Base-by-base conservation (phyloP, 2,888 invertebrate genomes). In the Rotaria sp. region DNA sequence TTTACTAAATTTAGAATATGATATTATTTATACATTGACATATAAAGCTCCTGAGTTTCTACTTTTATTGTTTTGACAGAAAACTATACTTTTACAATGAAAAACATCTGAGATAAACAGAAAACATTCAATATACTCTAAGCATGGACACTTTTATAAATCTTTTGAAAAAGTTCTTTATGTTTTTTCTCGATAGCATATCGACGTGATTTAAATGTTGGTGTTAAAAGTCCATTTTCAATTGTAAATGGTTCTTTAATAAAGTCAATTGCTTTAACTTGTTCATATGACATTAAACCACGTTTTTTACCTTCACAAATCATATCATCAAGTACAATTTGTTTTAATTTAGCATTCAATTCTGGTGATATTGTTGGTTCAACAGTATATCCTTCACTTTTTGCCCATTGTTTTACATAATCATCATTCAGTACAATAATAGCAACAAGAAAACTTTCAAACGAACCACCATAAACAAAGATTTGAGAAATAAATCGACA, bases 201-300 rank as follows among this genome's bases (percentile, higher is more conserved):
- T 24, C 86, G 52, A 48, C 85, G 85, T n/a, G 85, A 75, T 85
- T 86, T 86, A 48, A 86, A 85, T 45, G 86, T 86, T 8, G 86
- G 86, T 26, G 86, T 86, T 30, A 80, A 35, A 24, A 86, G 55
- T 35, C 86, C 86, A 80, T 86, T 85, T 75, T 86, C 86, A 30
- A 86, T 48, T 24, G 84, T 84, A 52, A 86, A 80, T 26, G 85
- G 38, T 38, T 85, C 85, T 85, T 85, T 74, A 41, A 85, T 48
- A 13, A 86, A 84, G 30, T 85, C 85, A 55, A 86, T 85, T 30
- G 48, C 74, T 84, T 41, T 85, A 4, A 86, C 86, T 52, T 85
- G 52, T 86, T 86, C 86, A 59, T 75, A 86, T 24, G 80, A 80
- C 86, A 86, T 86, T 35, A 86, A n/a, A 52, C 86, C 85, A 24